phyloP scores from a whole-genome alignment of 2,113 vertebrate genomes.

The Siniperca knerii region DNA sequence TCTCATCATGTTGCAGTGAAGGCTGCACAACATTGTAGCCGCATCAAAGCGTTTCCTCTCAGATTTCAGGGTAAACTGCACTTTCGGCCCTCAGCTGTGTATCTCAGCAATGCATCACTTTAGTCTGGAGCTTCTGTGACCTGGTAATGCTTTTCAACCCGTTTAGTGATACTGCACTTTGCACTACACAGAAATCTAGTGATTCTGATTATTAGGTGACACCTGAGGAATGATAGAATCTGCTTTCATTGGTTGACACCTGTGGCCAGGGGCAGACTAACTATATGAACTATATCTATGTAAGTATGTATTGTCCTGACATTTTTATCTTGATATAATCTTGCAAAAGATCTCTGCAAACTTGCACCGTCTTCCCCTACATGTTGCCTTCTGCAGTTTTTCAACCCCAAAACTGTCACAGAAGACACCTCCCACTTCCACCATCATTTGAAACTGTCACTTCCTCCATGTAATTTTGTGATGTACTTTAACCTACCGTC shows the following conservation, averaged over 20 bases:
- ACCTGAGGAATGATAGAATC: not conserved
- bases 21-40: not conserved
- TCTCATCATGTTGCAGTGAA: not conserved
- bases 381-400: conserved; percentile 20
- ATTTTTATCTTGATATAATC: not conserved
- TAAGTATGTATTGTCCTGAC: not conserved
- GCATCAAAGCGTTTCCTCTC: not conserved
- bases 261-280: not conserved
- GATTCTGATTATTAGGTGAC: not conserved
- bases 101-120: not conserved
- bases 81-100: not conserved
- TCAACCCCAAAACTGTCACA: conserved; percentile 23
- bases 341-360: not conserved
- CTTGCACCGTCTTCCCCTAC: rapidly evolving
- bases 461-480: conserved; percentile 78
- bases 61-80: not conserved
- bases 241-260: not conserved
- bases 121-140: not conserved
- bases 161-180: not conserved
- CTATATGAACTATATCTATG: too few species aligned
- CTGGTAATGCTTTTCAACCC: not conserved
- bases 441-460: conserved; percentile 77
- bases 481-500: conserved; percentile 62
- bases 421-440: conserved; percentile 82
- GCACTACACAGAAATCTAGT: not conserved